phyloP scores from a whole-genome alignment of 2,888 invertebrate genomes.

The Philonicus albiceps region DNA sequence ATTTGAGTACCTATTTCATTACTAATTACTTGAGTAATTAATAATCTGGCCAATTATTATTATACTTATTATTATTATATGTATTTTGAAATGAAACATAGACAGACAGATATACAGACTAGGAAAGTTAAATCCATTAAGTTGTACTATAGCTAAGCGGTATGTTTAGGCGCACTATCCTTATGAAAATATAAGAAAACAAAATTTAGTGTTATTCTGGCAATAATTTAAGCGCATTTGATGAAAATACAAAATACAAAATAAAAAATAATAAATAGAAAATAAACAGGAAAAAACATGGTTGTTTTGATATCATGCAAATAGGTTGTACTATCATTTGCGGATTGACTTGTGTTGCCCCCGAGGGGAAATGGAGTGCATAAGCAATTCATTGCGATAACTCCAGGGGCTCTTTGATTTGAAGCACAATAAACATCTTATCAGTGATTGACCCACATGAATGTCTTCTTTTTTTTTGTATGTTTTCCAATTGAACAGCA shows the following conservation, averaged over 20 bases:
- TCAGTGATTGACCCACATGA: conserved; percentile 7
- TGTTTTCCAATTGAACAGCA: background rate
- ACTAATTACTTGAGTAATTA: no score
- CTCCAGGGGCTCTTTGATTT: background rate
- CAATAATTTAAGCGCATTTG: background rate
- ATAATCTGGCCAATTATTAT: no score
- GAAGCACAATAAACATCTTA: conserved; percentile 15
- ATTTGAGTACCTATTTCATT: no score
- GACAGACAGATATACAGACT: no score
- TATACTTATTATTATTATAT: no score
- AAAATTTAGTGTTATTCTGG: no score
- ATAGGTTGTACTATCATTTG: background rate
- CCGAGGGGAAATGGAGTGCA: background rate
- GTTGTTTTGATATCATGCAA: background rate
- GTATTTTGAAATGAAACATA: no score
- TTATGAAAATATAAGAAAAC: no score
- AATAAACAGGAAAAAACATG: background rate
- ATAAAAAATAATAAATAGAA: background rate
- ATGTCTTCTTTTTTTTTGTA: background rate
- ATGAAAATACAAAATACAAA: background rate
- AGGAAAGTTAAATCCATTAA: no score
- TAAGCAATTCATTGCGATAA: background rate
- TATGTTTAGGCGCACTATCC: no score
- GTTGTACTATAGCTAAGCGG: no score
- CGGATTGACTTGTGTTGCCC: background rate